These are phyloP conservation scores for Caenorhabditis doughertyi DNA, from an alignment of 2,888 invertebrate genomes.

Conservation along the genomic window DNA sequence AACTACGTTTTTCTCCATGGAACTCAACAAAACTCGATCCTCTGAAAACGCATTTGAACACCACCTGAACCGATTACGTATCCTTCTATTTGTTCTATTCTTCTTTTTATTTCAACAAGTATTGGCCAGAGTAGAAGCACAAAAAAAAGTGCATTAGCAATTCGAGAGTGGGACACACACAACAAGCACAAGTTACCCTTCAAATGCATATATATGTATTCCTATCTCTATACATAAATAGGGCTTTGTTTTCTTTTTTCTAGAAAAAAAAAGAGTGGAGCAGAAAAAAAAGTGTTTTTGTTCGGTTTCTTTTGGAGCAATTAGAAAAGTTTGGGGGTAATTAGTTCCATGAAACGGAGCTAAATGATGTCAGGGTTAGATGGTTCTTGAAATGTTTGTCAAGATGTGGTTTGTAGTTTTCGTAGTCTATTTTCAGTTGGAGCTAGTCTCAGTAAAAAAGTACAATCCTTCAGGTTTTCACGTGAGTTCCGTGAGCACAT, in stretches of 20 bases:
- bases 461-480: too few relatives aligned
- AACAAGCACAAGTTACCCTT: conserved; percentile 36
- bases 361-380: too few relatives aligned
- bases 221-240: background rate
- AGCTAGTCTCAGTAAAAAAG: background rate
- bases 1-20: background rate
- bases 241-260: background rate
- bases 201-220: conserved; percentile 45
- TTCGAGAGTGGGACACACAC: conserved; percentile 12
- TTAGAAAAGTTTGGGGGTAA: background rate
- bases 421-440: background rate
- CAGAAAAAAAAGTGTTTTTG: background rate
- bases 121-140: too few relatives aligned
- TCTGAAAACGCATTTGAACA: too few relatives aligned
- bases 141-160: conserved; percentile 40
- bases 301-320: background rate
- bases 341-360: background rate
- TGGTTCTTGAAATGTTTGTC: too few relatives aligned
- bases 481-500: too few relatives aligned
- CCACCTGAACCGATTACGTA: background rate
- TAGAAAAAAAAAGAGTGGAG: background rate
- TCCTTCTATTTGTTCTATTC: conserved; percentile 2
- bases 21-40: too few relatives aligned
- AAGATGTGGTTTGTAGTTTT: background rate
- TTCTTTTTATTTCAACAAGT: conserved; percentile 1